Evolutionary conservation across 2,888 invertebrate species (phyloP), one percentile per base, ranked within the genome.

Genomic region (Lasioglossum villosulum): DNA sequence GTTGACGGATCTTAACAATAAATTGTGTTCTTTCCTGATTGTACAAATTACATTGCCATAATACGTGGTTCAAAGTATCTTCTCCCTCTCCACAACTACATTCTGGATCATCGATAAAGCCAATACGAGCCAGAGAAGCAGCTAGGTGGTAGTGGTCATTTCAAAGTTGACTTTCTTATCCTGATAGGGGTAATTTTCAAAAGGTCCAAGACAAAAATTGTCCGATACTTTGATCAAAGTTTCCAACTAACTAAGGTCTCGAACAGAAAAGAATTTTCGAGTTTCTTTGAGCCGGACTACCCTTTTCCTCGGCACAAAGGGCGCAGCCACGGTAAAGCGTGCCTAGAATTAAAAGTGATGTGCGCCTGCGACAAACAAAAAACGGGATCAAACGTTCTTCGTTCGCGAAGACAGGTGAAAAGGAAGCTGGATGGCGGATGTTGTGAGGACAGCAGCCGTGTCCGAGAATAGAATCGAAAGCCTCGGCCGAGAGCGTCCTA

Each of bases 381-480:
- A n/a, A 23, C 10, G 45, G 45, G 45, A 45, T 45, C 45, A 45
- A 70, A 70, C 27, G 30, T 19, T 10, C 63, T 27, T 14, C n/a
- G 71, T 19, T 3, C 12, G 68, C 68, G 68, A 16, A 16, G 75
- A 52, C 78, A 83, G 75, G 71, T 45, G 84, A 75, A 66, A 52
- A 78, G 34, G 70, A 16, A 70, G 56, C 75, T 70, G 42, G 42
- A 10, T 4, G 39, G 3, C 70, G 30, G 27, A 19, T 59, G 37
- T 30, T 34, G n/a, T 23, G 45, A 5, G 39, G 1, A 27, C 63
- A 52, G 66, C 74, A 66, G 63, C 75, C 56, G 82, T 63, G 83
- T 86, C 88, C 86, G 66, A 77, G 85, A 88, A 86, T 80, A 86
- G 85, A 81, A 78, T 74, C 30, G 27, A 81, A 73, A 81, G 74